Evolutionary conservation across 2,888 invertebrate species (phyloP).

Genomic region (Creontiades dilutus): DNA sequence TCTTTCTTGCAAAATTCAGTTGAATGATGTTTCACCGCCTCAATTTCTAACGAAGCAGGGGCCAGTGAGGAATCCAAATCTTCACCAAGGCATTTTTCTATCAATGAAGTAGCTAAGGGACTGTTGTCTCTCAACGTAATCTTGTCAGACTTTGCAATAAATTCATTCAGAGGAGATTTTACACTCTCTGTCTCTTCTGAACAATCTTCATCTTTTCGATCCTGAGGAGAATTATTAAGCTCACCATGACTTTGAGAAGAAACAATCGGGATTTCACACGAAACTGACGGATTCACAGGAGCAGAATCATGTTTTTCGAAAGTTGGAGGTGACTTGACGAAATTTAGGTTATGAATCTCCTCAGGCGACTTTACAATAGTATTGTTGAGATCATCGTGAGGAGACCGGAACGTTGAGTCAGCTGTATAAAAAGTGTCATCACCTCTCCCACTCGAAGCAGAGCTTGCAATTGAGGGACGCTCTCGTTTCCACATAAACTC

Average conservation of each 20-base stretch:
- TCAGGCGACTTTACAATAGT: neutral
- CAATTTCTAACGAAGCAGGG: neutral
- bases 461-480: neutral
- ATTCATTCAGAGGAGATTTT: neutral
- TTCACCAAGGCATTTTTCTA: neutral
- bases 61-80: neutral
- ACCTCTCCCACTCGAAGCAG: neutral
- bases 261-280: neutral
- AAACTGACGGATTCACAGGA: too few species aligned
- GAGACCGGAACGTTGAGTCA: neutral
- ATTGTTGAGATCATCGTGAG: neutral
- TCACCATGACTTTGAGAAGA: neutral
- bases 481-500: neutral
- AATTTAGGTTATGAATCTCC: neutral
- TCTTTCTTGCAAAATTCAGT: slow-evolving; percentile 12
- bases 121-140: neutral
- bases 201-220: neutral
- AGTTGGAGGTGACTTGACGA: neutral
- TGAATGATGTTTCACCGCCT: neutral
- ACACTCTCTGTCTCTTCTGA: neutral
- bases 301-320: too few species aligned
- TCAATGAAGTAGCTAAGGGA: neutral
- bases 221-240: neutral
- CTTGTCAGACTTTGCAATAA: neutral
- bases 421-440: slow-evolving; percentile 2